phyloP scores from a whole-genome alignment of 2,888 invertebrate species.

The Stenichneumon culpator region DNA sequence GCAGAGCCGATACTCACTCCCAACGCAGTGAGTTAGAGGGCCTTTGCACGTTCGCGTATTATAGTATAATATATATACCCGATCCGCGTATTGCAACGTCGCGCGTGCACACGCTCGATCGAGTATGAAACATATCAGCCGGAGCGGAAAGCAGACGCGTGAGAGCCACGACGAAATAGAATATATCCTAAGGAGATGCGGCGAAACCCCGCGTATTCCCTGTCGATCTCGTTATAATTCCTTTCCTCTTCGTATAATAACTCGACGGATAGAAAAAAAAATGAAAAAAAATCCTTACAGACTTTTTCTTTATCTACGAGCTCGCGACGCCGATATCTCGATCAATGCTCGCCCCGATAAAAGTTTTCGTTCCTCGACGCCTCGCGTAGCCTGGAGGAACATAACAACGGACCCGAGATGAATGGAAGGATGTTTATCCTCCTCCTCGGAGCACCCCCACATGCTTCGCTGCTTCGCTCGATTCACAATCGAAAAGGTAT shows the following conservation, averaged over 20 bases:
- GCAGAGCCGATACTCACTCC: background rate
- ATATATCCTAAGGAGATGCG: background rate
- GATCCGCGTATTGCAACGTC: conserved; percentile 2
- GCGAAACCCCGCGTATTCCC: background rate
- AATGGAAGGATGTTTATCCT: conserved; percentile 35
- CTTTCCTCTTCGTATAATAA: background rate
- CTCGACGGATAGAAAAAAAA: background rate
- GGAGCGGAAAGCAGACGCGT: conserved; percentile 5
- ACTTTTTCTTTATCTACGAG: background rate
- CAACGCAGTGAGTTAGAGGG: conserved; percentile 10
- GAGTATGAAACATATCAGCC: conserved; percentile 11
- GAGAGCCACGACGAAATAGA: background rate
- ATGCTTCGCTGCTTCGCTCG: conserved; percentile 29
- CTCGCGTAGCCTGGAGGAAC: conserved; percentile 30
- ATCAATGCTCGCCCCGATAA: conserved; percentile 31
- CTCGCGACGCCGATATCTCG: background rate
- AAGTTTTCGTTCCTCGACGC: conserved; percentile 48
- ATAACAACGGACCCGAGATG: conserved; percentile 42
- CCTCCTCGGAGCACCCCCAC: background rate
- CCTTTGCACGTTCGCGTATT: conserved; percentile 1
- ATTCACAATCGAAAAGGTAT: conserved; percentile 45
- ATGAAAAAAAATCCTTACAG: too few species aligned
- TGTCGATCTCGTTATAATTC: conserved; percentile 15
- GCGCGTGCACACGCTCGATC: conserved; percentile 1
- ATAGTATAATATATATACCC: background rate